phyloP scores from a whole-genome alignment of 1,140 invertebrate genomes.

The Zaprionus kolodkinae region DNA sequence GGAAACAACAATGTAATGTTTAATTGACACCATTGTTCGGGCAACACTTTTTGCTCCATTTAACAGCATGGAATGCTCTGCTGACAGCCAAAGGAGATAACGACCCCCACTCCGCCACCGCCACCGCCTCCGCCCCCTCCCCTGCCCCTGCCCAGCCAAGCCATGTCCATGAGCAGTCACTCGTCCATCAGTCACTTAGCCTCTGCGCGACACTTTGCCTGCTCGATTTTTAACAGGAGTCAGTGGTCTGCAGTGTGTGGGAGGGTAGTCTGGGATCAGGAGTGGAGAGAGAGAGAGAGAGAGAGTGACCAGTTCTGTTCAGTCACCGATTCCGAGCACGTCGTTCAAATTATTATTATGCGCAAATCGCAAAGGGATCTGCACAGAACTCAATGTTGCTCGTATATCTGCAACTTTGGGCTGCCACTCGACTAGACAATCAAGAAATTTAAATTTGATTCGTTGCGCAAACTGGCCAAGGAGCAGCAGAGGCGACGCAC shows the following conservation, averaged over 20 bases:
- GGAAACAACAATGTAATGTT: slow-evolving; percentile 77
- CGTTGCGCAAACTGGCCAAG: slow-evolving; percentile 76
- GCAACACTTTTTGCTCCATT: slow-evolving; percentile 81
- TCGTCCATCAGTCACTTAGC: slow-evolving; percentile 72
- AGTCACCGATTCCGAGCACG: slow-evolving; percentile 76
- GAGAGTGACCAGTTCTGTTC: slow-evolving; percentile 55
- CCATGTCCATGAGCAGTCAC: slow-evolving; percentile 46
- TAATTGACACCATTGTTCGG: slow-evolving; percentile 81
- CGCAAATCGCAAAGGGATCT: slow-evolving; percentile 83
- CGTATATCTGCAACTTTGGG: slow-evolving; percentile 58
- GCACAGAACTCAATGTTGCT: slow-evolving; percentile 45
- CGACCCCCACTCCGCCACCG: no score
- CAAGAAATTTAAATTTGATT: slow-evolving; percentile 83
- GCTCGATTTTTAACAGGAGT: slow-evolving; percentile 41
- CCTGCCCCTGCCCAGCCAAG: slow-evolving; percentile 26
- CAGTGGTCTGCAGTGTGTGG: no score
- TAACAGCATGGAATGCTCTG: slow-evolving; percentile 76
- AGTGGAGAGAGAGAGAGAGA: slow-evolving; percentile 15
- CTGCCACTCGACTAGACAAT: slow-evolving; percentile 80
- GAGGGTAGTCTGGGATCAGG: no score
- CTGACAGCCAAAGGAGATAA: slow-evolving; percentile 67
- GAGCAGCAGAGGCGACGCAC: slow-evolving; percentile 48
- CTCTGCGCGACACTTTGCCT: slow-evolving; percentile 59
- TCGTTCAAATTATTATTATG: slow-evolving; percentile 83
- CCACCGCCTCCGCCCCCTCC: no score